These are phyloP conservation scores for Trachelus iudaicus DNA, from an alignment of 2,888 invertebrate species.

Conservation along the genomic window DNA sequence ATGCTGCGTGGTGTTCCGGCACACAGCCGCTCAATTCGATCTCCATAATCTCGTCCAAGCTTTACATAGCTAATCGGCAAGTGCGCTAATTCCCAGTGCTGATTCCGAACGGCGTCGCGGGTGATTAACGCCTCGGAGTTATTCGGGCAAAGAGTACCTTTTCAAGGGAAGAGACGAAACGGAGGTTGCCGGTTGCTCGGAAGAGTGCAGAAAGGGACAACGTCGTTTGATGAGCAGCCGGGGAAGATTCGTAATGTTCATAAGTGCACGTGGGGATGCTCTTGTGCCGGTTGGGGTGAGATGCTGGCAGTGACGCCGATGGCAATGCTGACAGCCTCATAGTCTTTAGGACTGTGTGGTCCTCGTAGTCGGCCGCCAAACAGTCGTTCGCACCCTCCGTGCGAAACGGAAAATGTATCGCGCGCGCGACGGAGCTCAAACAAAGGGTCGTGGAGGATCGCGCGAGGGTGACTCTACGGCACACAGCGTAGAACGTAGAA, in stretches of 20 bases:
- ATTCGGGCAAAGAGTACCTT: neutral
- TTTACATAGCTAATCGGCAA: slow-evolving; percentile 46
- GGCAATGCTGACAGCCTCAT: neutral
- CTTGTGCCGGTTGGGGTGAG: too few relatives aligned
- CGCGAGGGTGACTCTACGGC: slow-evolving; percentile 29
- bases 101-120: slow-evolving; percentile 35
- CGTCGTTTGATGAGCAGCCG: too few relatives aligned
- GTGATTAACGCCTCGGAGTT: slow-evolving; percentile 26
- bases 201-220: too few relatives aligned
- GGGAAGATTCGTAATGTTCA: too few relatives aligned
- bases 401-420: slow-evolving; percentile 59
- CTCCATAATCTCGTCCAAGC: slow-evolving; percentile 51
- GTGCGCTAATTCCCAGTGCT: slow-evolving; percentile 35
- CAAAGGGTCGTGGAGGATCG: slow-evolving; percentile 53
- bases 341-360: neutral
- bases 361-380: slow-evolving; percentile 14
- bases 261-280: too few relatives aligned
- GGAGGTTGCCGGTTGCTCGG: too few relatives aligned
- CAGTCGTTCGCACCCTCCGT: slow-evolving; percentile 30
- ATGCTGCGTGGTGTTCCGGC: neutral
- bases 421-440: slow-evolving; percentile 55
- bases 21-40: slow-evolving; percentile 44
- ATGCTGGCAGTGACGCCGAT: too few relatives aligned
- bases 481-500: slow-evolving; percentile 4
- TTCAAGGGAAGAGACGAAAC: too few relatives aligned